phyloP scores from a whole-genome alignment of 2,797 vertebrate species.

The Euthynnus affinis region DNA sequence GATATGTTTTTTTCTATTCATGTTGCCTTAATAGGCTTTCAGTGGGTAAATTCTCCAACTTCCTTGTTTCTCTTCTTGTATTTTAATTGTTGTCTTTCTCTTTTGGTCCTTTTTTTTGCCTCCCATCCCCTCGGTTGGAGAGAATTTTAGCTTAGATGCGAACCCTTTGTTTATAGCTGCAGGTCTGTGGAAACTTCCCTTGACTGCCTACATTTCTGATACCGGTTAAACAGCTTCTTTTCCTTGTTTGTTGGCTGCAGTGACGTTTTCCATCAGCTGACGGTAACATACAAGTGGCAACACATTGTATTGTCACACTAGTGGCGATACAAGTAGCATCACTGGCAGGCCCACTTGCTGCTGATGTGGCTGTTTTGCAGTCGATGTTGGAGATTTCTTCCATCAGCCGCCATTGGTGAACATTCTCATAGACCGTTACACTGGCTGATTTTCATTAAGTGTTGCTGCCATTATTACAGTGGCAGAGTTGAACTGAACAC shows the following conservation, averaged over 20 bases:
- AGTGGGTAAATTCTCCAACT: not conserved
- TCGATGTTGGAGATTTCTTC: not conserved
- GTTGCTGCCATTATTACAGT: too few species aligned
- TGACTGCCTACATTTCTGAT: not conserved
- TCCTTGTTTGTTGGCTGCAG: slow-evolving; percentile 4
- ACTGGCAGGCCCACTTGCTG: not conserved
- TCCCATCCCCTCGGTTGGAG: not conserved
- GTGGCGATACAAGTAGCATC: not conserved
- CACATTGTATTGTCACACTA: too few species aligned
- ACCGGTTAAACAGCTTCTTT: not conserved
- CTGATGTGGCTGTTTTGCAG: not conserved
- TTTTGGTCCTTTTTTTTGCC: not conserved
- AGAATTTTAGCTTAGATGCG: not conserved
- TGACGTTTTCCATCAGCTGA: not conserved
- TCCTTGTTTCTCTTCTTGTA: not conserved
- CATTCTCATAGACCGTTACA: not conserved
- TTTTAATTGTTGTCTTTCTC: not conserved
- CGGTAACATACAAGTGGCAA: not conserved
- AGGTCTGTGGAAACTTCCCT: not conserved
- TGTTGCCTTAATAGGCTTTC: slow-evolving; percentile 2
- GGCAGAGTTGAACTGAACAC: not conserved
- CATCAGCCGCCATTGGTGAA: not conserved
- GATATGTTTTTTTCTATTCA: not conserved
- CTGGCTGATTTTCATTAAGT: not conserved
- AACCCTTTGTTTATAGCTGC: not conserved